Evolutionary conservation across 2,797 vertebrate species (phyloP), one percentile per base, ranked within the genome.

Genomic region (Rhynchonycteris naso): DNA sequence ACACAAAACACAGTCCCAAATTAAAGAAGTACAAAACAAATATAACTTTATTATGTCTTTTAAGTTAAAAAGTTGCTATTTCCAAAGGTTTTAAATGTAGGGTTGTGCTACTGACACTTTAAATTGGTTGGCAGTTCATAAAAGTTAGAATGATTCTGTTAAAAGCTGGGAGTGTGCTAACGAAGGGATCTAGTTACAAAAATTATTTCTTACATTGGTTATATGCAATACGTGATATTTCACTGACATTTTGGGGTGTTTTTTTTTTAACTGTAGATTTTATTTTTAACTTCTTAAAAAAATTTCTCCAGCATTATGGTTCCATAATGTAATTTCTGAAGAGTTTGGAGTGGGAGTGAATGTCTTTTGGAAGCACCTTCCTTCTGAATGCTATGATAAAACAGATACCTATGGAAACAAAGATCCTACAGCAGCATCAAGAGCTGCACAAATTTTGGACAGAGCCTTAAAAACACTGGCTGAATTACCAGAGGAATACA

Each of bases 321-420:
- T 99, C 98, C 99, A 99, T 90, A 99, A 99, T 98, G 99, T 99
- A 10, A 97, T 99, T 89, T 99, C 99, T 76, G 98, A 99, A 97
- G 98, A 99, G 96, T 99, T 99, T 96, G 99, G 99, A 66, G 99
- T 99, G 38, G 99, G 99, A 16, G 98, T 99, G 22, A 99, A 99
- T 38, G 98, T 99, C 86, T 99, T 99, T 97, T 99, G 99, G 99
- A 99, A 98, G 80, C 99, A 99, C 83, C 98, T 99, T 85, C 98
- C 99, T 8, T 96, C 98, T 0, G 98, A 99, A 87, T 99, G 97
- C 96, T 99, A 99, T 15, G 99, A 99, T 98, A 99, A 98, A 95
- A 99, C 98, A 93, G 99, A 99, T 95, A 99, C 99, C 0, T 99
- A 99, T 0, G 99, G 99, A 66, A 99, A 99, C 97, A 99, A 99